Percentiles rank a stretch among this genome's conserved stretches.
Conservation (phyloP, 2,113 vertebrate species). For the Microtus richardsoni region DNA sequence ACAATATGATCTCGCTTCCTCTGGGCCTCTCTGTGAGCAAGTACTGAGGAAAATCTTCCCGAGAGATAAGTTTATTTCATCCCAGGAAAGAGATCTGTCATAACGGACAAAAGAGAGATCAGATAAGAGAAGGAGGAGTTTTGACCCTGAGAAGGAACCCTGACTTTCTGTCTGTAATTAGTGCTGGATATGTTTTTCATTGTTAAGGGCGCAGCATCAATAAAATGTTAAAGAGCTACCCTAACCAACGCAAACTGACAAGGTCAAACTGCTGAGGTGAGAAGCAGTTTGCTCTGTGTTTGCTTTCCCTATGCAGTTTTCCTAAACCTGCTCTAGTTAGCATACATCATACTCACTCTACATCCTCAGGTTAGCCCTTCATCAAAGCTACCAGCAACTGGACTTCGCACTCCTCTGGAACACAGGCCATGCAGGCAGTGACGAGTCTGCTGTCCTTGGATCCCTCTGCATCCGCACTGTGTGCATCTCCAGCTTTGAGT, state of each 20-base stretch:
- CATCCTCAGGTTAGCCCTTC: neutral
- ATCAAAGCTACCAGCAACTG: neutral
- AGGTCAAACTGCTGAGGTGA: neutral
- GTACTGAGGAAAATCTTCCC: constrained; percentile 48
- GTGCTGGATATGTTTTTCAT: neutral
- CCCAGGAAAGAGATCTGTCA: constrained; percentile 66
- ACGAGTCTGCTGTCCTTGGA: neutral
- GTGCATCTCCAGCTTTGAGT: neutral
- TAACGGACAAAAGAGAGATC: constrained; percentile 59
- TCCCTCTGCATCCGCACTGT: neutral
- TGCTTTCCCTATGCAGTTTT: neutral
- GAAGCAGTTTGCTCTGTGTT: neutral
- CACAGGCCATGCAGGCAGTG: neutral
- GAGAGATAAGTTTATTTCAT: constrained; percentile 61
- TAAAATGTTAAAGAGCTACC: constrained; percentile 30
- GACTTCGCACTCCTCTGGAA: neutral
- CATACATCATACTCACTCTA: neutral
- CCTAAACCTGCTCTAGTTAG: neutral
- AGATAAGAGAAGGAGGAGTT: constrained; percentile 52
- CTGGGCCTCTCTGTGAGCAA: constrained; percentile 32
- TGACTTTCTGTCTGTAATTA: constrained; percentile 22
- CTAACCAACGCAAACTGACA: neutral
- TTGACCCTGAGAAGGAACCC: neutral
- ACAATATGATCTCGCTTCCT: constrained; percentile 61
- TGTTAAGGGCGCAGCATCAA: constrained; percentile 6